These are phyloP conservation scores for Caloenas nicobarica DNA, from an alignment of 2,113 vertebrate species.

Conservation along the genomic window DNA sequence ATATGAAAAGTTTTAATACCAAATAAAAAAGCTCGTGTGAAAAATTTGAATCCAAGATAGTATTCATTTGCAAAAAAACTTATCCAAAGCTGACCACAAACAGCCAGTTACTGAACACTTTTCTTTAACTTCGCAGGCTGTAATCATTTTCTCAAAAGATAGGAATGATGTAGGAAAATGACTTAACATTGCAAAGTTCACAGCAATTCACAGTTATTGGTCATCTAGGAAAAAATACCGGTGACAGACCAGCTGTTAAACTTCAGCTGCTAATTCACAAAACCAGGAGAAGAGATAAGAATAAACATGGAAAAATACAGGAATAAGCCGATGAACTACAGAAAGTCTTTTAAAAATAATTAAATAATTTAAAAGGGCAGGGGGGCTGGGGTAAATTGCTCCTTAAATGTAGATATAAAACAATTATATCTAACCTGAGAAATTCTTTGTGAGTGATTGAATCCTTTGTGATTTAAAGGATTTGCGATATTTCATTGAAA, in stretches of 20 bases:
- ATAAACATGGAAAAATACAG: neutral
- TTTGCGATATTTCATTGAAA: constrained; percentile 56
- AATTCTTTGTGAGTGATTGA: neutral
- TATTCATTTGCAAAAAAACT: neutral
- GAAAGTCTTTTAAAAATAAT: neutral
- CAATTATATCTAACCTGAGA: neutral
- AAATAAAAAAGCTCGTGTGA: neutral
- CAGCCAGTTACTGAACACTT: neutral
- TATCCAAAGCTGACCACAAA: neutral
- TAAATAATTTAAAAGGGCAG: neutral
- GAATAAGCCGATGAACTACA: neutral
- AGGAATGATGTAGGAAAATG: neutral
- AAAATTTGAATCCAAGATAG: neutral
- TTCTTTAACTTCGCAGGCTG: neutral
- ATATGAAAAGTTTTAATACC: neutral
- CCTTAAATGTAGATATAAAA: neutral
- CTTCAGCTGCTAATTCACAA: neutral
- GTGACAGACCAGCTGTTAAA: neutral
- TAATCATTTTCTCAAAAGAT: neutral
- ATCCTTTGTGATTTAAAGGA: constrained; percentile 10
- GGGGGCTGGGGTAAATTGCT: neutral
- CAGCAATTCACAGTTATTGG: neutral
- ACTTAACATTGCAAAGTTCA: neutral
- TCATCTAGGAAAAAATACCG: neutral
- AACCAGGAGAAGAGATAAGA: neutral